These are phyloP conservation scores for Drosophila dives DNA, from an alignment of 2,888 invertebrate genomes.

Conservation along the genomic window DNA sequence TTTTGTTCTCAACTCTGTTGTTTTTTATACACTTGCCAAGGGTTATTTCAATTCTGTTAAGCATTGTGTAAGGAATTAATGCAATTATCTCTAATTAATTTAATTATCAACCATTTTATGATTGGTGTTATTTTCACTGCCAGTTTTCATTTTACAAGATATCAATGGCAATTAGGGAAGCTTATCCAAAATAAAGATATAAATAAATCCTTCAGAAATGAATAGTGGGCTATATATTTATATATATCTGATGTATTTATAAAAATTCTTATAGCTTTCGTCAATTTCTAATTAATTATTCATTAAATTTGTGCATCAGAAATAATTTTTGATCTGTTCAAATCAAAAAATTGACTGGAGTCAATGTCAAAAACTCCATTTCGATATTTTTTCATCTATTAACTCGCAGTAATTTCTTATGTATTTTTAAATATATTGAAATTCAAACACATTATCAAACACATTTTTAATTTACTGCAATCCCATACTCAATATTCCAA, in stretches of 20 bases:
- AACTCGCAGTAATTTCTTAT: background rate
- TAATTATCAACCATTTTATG: background rate
- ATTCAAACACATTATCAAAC: background rate
- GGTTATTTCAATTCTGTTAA: background rate
- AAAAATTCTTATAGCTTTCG: background rate
- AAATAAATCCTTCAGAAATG: background rate
- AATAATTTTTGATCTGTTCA: background rate
- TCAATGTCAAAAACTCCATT: background rate
- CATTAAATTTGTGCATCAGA: background rate
- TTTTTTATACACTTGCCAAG: slow-evolving; percentile 3
- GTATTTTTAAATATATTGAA: background rate
- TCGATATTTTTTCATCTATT: too few relatives aligned
- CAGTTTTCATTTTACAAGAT: background rate
- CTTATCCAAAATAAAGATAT: background rate
- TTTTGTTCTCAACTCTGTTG: slow-evolving; percentile 60
- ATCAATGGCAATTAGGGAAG: background rate
- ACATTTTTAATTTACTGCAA: background rate
- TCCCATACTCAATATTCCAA: background rate
- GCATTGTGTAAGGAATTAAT: background rate
- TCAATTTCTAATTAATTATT: background rate
- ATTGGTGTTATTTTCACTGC: background rate
- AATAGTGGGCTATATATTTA: background rate
- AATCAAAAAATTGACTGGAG: background rate
- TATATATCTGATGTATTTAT: background rate
- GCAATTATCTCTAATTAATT: background rate